Percentiles rank a stretch among this genome's conserved stretches.
phyloP scores from a whole-genome alignment of 2,797 vertebrate genomes.

The Pantherophis vulpinus region DNA sequence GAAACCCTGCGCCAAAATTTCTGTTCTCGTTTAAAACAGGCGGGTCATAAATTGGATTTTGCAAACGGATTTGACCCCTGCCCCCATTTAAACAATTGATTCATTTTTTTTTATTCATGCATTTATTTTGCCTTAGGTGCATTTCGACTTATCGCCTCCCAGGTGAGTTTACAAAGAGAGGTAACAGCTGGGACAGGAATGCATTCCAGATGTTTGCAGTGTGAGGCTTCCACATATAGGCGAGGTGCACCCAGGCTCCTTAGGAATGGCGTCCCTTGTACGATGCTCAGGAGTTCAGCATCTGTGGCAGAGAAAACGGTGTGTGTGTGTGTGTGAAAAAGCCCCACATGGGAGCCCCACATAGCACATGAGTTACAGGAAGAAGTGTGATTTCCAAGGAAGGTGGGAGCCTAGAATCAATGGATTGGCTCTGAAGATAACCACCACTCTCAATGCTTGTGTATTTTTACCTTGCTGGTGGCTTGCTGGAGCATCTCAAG shows the following conservation, averaged over 20 bases:
- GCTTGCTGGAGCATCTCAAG: neutral
- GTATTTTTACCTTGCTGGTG: constrained; percentile 1
- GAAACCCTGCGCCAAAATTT: neutral
- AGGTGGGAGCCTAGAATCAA: neutral
- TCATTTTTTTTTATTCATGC: neutral
- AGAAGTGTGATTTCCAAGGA: too few species aligned
- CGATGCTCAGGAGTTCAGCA: neutral
- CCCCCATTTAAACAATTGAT: neutral
- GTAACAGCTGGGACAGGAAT: neutral
- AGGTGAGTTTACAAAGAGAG: neutral
- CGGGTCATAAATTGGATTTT: too few species aligned
- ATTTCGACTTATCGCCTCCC: neutral
- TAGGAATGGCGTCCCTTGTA: rapidly evolving
- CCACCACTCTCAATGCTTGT: neutral
- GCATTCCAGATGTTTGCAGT: neutral
- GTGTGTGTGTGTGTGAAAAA: too few species aligned
- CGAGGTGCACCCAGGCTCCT: neutral
- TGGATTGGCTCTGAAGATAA: too few species aligned
- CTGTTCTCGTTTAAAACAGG: neutral
- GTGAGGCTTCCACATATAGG: neutral
- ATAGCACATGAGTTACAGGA: neutral
- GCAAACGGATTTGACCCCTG: neutral
- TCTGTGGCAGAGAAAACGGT: too few species aligned
- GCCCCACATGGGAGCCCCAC: neutral
- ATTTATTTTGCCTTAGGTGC: neutral